Percentiles rank a stretch among this genome's conserved stretches.
These are phyloP conservation scores for Vanessa atalanta DNA, from an alignment of 1,140 invertebrate species.

Conservation along the genomic window DNA sequence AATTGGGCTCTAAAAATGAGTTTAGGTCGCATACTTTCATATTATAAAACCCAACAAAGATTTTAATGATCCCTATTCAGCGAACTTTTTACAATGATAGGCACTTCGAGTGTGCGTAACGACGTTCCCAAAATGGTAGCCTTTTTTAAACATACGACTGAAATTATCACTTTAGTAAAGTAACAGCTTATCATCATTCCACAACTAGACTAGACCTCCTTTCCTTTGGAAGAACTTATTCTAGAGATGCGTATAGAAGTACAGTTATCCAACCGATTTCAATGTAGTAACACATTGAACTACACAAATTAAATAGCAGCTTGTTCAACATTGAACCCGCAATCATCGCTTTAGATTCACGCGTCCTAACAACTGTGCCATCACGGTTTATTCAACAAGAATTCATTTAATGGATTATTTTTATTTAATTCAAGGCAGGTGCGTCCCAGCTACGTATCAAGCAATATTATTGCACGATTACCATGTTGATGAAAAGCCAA, in stretches of 20 bases:
- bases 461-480: constrained; percentile 78
- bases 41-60: constrained; percentile 31
- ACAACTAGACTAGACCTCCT: too few relatives aligned
- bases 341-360: too few relatives aligned
- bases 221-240: too few relatives aligned
- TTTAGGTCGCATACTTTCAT: constrained; percentile 18
- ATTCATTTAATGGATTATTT: constrained; percentile 72
- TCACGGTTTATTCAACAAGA: too few relatives aligned
- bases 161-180: constrained; percentile 50
- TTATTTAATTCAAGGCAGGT: constrained; percentile 78
- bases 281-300: too few relatives aligned
- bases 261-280: too few relatives aligned
- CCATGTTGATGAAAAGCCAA: constrained; percentile 79
- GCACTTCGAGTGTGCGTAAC: constrained; percentile 32
- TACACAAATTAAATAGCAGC: too few relatives aligned
- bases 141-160: constrained; percentile 56
- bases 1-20: constrained; percentile 20
- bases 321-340: too few relatives aligned
- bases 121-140: constrained; percentile 47
- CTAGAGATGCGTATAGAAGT: too few relatives aligned
- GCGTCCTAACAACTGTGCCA: too few relatives aligned
- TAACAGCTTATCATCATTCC: too few relatives aligned
- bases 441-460: constrained; percentile 56
- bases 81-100: constrained; percentile 33
- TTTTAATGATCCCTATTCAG: constrained; percentile 34